These are phyloP conservation scores for Pseudopleuronectes americanus DNA, from an alignment of 2,797 vertebrate species.

Conservation along the genomic window DNA sequence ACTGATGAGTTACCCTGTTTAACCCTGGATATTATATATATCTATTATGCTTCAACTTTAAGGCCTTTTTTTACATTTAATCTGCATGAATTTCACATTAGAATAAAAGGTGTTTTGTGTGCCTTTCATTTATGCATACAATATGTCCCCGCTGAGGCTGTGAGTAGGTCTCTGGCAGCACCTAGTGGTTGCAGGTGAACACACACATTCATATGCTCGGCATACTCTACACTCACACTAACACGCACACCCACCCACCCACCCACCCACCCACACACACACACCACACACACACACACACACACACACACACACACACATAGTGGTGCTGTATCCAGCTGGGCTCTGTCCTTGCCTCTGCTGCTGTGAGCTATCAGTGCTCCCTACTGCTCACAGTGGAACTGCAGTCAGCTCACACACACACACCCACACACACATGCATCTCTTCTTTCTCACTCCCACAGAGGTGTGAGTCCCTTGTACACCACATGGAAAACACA, in stretches of 20 bases:
- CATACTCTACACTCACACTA: slow-evolving; percentile 8
- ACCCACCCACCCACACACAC: too few species aligned
- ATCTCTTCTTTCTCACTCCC: slow-evolving; percentile 32
- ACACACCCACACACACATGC: slow-evolving; percentile 5
- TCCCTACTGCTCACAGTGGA: slow-evolving; percentile 72
- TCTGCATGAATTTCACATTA: too few species aligned
- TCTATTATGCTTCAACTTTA: neutral
- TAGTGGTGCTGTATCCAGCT: slow-evolving; percentile 36
- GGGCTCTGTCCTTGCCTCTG: slow-evolving; percentile 39
- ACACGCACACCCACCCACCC: slow-evolving; percentile 24
- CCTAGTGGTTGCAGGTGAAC: slow-evolving; percentile 91
- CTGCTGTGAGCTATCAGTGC: slow-evolving; percentile 69
- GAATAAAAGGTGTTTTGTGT: neutral
- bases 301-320: slow-evolving; percentile 20
- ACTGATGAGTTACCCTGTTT: neutral
- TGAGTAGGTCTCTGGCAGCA: slow-evolving; percentile 92
- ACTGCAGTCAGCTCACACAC: slow-evolving; percentile 52
- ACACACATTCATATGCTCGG: slow-evolving; percentile 35
- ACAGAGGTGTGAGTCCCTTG: slow-evolving; percentile 42
- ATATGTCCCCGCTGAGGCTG: slow-evolving; percentile 20
- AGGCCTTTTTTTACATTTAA: neutral
- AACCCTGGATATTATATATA: too few species aligned
- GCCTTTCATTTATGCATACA: neutral
- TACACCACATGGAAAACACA: slow-evolving; percentile 28
- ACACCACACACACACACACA: too few species aligned